Evolutionary conservation across 1,140 invertebrate genomes (phyloP).

Genomic region (Drosophila tristis): DNA sequence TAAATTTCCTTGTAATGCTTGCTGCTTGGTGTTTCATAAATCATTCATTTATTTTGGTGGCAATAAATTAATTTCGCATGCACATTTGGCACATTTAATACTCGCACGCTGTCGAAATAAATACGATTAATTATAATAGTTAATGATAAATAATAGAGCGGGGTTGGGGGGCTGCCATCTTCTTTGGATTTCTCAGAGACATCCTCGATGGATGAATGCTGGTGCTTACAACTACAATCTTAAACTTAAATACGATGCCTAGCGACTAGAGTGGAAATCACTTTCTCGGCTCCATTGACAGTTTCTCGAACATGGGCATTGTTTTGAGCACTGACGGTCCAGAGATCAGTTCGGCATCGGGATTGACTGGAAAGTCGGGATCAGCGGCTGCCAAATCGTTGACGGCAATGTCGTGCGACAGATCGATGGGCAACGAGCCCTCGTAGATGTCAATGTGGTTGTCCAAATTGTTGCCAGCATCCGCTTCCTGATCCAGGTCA

Average conservation of each 20-base stretch:
- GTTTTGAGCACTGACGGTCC: conserved; percentile 12
- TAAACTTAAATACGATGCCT: conserved; percentile 32
- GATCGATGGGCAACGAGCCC: conserved; percentile 64
- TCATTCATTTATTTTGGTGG: conserved; percentile 10
- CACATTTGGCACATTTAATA: conserved; percentile 27
- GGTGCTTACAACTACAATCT: conserved; percentile 38
- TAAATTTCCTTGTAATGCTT: neutral
- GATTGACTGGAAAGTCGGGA: conserved; percentile 68
- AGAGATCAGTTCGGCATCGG: conserved; percentile 81
- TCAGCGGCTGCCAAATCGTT: conserved; percentile 72
- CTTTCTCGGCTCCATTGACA: conserved; percentile 41
- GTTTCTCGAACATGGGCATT: conserved; percentile 75
- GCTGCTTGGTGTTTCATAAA: conserved; percentile 5
- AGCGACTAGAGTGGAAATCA: conserved; percentile 14
- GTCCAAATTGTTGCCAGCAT: conserved; percentile 63
- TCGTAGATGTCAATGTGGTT: conserved; percentile 77
- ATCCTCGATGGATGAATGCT: conserved; percentile 10
- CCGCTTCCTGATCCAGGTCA: conserved; percentile 62
- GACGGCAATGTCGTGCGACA: conserved; percentile 84
- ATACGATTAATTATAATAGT: conserved; percentile 21
- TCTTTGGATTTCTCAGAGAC: conserved; percentile 45
- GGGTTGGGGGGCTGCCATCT: conserved; percentile 8
- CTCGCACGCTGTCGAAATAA: conserved; percentile 37
- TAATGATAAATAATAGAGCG: neutral
- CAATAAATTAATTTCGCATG: conserved; percentile 42